Evolutionary conservation across 2,888 invertebrate genomes (phyloP).

Genomic region (Rhynchonema sp.): DNA sequence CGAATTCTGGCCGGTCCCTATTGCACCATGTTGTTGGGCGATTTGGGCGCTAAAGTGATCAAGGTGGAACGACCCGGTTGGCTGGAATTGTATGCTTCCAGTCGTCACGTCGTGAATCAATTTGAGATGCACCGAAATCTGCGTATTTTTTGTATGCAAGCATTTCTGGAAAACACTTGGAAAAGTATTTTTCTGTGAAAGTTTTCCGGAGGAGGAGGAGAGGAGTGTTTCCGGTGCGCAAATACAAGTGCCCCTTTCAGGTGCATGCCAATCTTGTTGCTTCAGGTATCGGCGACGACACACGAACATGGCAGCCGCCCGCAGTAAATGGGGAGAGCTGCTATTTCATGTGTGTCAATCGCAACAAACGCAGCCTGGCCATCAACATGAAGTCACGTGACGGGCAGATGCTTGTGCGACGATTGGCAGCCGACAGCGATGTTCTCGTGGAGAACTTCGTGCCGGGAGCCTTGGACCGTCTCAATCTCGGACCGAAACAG

Average conservation of each 20-base stretch:
- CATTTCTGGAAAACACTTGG: too few relatives aligned
- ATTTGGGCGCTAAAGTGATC: slow-evolving; percentile 73
- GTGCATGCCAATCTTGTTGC: neutral
- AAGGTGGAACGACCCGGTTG: slow-evolving; percentile 64
- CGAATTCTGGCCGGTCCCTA: slow-evolving; percentile 79
- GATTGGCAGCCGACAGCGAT: slow-evolving; percentile 54
- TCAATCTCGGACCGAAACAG: too few relatives aligned
- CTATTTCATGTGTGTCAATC: slow-evolving; percentile 69
- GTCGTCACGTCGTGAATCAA: too few relatives aligned
- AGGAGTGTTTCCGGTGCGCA: too few relatives aligned
- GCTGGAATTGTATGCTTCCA: neutral
- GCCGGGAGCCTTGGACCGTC: slow-evolving; percentile 29
- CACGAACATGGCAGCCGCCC: slow-evolving; percentile 80
- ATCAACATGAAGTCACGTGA: slow-evolving; percentile 52
- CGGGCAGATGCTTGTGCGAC: slow-evolving; percentile 53
- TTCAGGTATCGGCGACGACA: slow-evolving; percentile 53
- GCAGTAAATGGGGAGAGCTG: slow-evolving; percentile 40
- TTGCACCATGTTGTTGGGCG: slow-evolving; percentile 77
- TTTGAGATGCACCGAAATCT: neutral
- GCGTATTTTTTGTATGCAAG: neutral
- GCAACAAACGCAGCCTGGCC: slow-evolving; percentile 80
- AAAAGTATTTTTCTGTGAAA: too few relatives aligned
- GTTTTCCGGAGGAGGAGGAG: too few relatives aligned
- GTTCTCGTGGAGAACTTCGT: slow-evolving; percentile 66
- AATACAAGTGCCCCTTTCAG: too few relatives aligned